Evolutionary conservation across 2,888 invertebrate species (phyloP), one percentile per base, ranked within the genome.

Genomic region (Microctonus aethiopoides): DNA sequence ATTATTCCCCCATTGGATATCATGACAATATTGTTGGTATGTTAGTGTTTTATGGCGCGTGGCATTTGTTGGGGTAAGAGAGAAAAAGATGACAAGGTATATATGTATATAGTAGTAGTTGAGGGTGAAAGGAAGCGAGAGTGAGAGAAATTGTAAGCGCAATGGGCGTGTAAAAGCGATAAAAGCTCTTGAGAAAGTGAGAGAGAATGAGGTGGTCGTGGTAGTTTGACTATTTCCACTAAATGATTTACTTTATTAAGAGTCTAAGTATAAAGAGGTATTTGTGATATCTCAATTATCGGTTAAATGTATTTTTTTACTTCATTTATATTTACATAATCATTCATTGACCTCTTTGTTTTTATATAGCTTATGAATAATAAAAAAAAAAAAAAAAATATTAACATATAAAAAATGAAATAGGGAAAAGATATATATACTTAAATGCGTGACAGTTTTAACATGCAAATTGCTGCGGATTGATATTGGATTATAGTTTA

Each of bases 101-200:
- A 5, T 29, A 29, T 29, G 26, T n/a, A 16, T 39, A 34, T 29
- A 16, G 56, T 11, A 29, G 16, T 32, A 13, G 29, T 29, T 29
- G 54, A 52, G 39, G 24, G 26, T 16, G 46, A 16, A 36, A 41
- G 46, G 16, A 59, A 20, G 36, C n/a, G 29, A 59, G 24, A 67
- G 16, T 20, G 20, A 68, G 10, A 39, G 41, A 26, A 36, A 74
- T 77, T 81, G 83, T 81, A 80, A 81, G 81, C 76, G 79, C 79
- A 78, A 80, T 81, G 81, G 81, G 80, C 78, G 78, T 82, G 63
- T 79, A 80, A 78, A 77, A 81, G 77, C 81, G 83, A 80, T 80
- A 82, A 79, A 79, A 81, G 74, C 80, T 81, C 78, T 84, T 64
- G 29, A 41, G 51, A 62, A 46, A 46, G 29, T 46, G 26, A 39